Base-by-base conservation (phyloP, 2,888 invertebrate genomes). In the Agrypnus murinus region DNA sequence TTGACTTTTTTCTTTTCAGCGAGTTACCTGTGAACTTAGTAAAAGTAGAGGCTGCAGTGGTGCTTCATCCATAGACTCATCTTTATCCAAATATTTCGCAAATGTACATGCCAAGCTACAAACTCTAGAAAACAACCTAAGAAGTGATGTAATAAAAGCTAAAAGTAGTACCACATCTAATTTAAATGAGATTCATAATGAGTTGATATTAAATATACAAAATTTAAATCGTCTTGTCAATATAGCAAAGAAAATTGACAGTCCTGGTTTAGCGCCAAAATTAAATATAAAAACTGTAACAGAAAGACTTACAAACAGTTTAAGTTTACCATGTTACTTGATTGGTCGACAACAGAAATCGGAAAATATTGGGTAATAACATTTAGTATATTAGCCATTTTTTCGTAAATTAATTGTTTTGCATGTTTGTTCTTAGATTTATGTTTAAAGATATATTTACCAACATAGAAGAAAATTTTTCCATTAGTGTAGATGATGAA, bases 61-160 rank as follows among this genome's bases (percentile, higher is more conserved):
- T 1, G 9, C 36, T 17, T 36, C 55, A 6, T n/a, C 34, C 10
- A 19, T 55, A 45, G 77, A 80, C 50, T 62, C 55, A 53, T 76
- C 80, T 10, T 84, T 90, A 4, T 86, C 87, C 48, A 87, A 87
- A 72, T 88, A 89, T 77, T 90, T 89, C 75, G 84, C 87, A 0
- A 85, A 87, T 71, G 80, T 90, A 0, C 86, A 87, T 70, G 87
- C 87, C 0, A 78, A 85, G 5, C 80, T 90, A 45, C 90, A 91
- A 80, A 86, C 86, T 59, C 81, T 87, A 46, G 90, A 90, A 75
- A 78, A 83, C 9, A 85, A 87, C 71, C 79, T 89, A 12, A 55
- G 59, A 14, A 15, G 43, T 2, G 67, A 77, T 40, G 53, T 55
- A 0, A 34, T 45, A 7, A 40, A 50, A 14, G 55, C 45, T 10